Percentiles rank a stretch among this genome's conserved stretches.
These are phyloP conservation scores for Chironomus striatipennis DNA, from an alignment of 1,140 invertebrate genomes.

Conservation along the genomic window DNA sequence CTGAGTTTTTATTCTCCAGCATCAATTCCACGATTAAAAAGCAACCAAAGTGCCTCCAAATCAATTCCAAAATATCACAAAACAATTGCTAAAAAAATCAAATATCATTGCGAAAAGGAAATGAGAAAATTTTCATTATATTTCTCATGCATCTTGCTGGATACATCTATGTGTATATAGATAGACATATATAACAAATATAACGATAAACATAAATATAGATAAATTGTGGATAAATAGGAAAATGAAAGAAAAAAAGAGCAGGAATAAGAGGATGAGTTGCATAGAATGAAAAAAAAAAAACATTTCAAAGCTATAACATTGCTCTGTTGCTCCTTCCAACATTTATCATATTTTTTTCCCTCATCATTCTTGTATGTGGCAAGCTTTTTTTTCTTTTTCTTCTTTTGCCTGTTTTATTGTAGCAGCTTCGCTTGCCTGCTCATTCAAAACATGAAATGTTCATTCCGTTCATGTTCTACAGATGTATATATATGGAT, in stretches of 20 bases:
- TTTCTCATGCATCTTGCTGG: neutral
- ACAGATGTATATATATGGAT: neutral
- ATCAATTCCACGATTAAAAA: too few relatives aligned
- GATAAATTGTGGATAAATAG: neutral
- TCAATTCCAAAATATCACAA: too few relatives aligned
- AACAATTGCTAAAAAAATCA: neutral
- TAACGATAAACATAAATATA: neutral
- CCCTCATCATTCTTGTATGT: constrained; percentile 3
- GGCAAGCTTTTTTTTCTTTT: neutral
- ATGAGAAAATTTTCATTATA: constrained; percentile 10
- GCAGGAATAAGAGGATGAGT: neutral
- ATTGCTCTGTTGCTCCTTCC: too few relatives aligned
- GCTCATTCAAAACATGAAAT: neutral
- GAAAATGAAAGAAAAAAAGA: neutral
- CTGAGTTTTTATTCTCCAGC: too few relatives aligned
- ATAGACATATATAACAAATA: too few relatives aligned
- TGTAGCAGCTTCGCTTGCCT: neutral
- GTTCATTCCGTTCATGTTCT: neutral
- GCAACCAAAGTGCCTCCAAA: too few relatives aligned
- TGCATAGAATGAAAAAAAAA: neutral
- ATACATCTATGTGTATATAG: neutral
- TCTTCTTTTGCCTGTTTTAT: too few relatives aligned
- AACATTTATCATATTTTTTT: too few relatives aligned
- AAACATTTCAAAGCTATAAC: too few relatives aligned
- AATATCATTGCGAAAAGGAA: neutral